Evolutionary conservation across 2,113 vertebrate species (phyloP), one percentile per base, ranked within the genome.

Genomic region (Hippocampus barbouri): DNA sequence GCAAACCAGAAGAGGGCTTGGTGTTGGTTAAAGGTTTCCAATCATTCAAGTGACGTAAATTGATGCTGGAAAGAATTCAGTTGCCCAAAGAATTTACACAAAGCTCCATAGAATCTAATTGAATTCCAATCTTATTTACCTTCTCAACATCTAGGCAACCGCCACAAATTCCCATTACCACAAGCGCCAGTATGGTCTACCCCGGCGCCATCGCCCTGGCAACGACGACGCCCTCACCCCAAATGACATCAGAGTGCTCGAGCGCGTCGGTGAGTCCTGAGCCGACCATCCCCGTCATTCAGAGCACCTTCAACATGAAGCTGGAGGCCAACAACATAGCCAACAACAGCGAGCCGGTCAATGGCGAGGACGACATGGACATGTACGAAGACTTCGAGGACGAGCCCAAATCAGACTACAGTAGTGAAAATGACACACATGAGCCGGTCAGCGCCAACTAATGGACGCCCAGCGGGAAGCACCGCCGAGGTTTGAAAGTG

Each of bases 371-470:
- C 69, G 97, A 97, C 76, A 98, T 99, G 93, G 97, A 98, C 93
- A 96, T 98, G 93, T 99, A 97, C 8, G 97, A 98, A 82, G 97
- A 99, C 91, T 99, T 96, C 82, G 97, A 99, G 91, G 97, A 99
- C 1, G 97, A 99, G 73, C 96, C 96, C 91, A 99, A 98, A 95
- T 96, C 97, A 92, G 97, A 99, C 97, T 99, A 99, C 93, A 98
- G 97, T 88, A 99, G 97, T 86, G 97, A 99, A 91, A 98, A 96
- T 0, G 97, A 99, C 89, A 94, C 95, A 84, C 95, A 95, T 43
- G 96, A 97, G 94, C 93, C 93, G 73, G 95, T 98, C 90, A 94
- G 93, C 90, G 93, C 96, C 94, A 99, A 98, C 94, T 99, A 92
- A 97, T 45, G 34, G 66, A 78, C 76, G 75, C 73, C 34, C 66